These are phyloP conservation scores for Lasioglossum villosulum DNA, from an alignment of 2,888 invertebrate species.

Conservation along the genomic window DNA sequence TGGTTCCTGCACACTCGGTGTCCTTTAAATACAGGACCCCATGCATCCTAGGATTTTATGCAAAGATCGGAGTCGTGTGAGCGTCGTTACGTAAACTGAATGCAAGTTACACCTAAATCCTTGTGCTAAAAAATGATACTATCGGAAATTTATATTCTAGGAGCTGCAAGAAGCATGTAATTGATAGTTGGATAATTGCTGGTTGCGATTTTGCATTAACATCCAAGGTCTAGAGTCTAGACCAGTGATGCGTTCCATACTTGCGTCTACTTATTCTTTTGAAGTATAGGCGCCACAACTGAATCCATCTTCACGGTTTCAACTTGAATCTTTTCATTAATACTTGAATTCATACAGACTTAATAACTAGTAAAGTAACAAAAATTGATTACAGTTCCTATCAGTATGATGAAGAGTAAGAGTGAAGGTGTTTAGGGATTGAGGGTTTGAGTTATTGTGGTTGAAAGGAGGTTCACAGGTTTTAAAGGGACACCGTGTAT, in stretches of 20 bases:
- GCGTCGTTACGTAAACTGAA: neutral
- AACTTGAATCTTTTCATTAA: no score
- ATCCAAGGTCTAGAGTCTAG: neutral
- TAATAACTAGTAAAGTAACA: no score
- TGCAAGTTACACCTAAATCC: neutral
- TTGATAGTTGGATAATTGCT: neutral
- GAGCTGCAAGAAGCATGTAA: neutral
- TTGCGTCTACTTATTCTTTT: no score
- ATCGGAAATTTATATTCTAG: neutral
- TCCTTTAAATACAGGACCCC: neutral
- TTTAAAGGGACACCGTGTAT: slow-evolving; percentile 36
- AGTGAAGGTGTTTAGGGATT: no score
- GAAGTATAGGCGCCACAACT: no score
- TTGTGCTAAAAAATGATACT: neutral
- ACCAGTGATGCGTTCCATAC: no score
- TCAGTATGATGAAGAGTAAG: no score
- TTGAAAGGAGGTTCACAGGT: neutral
- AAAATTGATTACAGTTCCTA: neutral
- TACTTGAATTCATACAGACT: no score
- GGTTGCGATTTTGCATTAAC: neutral
- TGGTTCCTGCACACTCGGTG: slow-evolving; percentile 54
- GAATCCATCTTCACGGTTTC: no score
- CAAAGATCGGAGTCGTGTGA: neutral
- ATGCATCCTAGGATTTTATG: neutral
- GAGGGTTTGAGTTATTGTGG: neutral